Base-by-base conservation (phyloP, 2,113 vertebrate genomes). In the Engystomops pustulosus region DNA sequence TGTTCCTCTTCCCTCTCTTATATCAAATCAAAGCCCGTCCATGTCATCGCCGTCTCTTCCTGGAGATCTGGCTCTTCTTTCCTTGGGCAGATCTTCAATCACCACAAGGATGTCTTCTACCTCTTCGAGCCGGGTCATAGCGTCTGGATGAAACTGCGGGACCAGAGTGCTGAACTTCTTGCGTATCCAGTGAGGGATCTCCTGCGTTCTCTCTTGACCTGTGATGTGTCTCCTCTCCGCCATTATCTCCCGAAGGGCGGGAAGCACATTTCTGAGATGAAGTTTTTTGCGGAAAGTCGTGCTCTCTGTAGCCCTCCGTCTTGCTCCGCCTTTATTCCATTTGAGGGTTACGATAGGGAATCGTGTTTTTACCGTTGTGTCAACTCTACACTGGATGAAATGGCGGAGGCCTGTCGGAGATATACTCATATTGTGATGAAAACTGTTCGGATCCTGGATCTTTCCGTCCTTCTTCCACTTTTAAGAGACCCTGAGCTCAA, bases 11-110 rank as follows among this genome's bases (percentile, higher is more conserved):
- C 20, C 10, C 20, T 14, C 14, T 27, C 41, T 23, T 10, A 6
- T 53, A 11, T 7, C 0, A 34, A 53, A 51, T 12, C 23, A 1
- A 81, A 45, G 34, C 71, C 53, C 2, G 55, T 76, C 70, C 94
- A 95, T 0, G 89, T 95, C 18, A 89, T 95, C 17, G 87, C 95
- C 83, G 76, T 95, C 81, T 95, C 95, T 0, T 94, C 95, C 0
- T 95, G 95, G 95, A 88, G 95, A 3, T 95, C 94, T 0, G 95
- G 94, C 60, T 95, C 95, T 0, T 95, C 94, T 9, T 94, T 95
- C 79, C 12, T 95, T 70, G 95, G 95, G 11, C 94, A 95, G 89
- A 92, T 92, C 20, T 95, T 95, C 83, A 94, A 90, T 80, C 93
- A 95, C 86, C 93, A 95, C 76, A 92, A 93, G 0, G 91, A 92